Evolutionary conservation across 2,113 vertebrate species (phyloP).

Genomic region (Myodes glareolus): DNA sequence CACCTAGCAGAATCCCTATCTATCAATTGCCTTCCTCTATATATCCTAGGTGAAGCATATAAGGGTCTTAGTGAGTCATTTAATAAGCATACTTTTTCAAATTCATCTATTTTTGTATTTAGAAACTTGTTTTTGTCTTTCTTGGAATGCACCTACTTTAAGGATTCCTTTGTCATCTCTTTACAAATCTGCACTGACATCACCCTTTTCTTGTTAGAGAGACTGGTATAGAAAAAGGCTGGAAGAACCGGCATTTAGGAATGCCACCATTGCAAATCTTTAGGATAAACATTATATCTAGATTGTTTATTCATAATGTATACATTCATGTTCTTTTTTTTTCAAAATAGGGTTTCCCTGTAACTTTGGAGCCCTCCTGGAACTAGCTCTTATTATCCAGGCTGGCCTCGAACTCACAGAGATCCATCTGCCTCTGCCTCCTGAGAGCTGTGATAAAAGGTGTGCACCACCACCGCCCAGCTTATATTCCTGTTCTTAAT

Average conservation of each 20-base stretch:
- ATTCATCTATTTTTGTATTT: too few species aligned
- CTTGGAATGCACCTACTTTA: rapidly evolving
- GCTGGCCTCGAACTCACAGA: too few species aligned
- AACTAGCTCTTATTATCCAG: too few species aligned
- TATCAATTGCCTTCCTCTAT: neutral
- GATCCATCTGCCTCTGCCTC: too few species aligned
- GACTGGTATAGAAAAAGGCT: neutral
- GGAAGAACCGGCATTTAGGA: neutral
- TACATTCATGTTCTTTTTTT: too few species aligned
- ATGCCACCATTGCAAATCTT: rapidly evolving
- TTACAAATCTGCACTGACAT: neutral
- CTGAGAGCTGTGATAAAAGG: too few species aligned
- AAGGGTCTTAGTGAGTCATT: neutral
- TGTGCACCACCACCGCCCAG: too few species aligned
- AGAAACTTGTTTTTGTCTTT: neutral
- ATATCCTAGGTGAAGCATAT: neutral
- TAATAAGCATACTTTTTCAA: neutral
- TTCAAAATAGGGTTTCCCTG: too few species aligned
- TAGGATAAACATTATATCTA: neutral
- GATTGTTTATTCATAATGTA: too few species aligned
- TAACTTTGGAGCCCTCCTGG: too few species aligned
- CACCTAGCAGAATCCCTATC: neutral
- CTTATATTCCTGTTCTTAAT: too few species aligned
- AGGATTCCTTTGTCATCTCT: neutral
- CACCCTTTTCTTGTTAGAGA: too few species aligned